phyloP scores from a whole-genome alignment of 2,888 invertebrate genomes.

The Alviniconcha strummeri region DNA sequence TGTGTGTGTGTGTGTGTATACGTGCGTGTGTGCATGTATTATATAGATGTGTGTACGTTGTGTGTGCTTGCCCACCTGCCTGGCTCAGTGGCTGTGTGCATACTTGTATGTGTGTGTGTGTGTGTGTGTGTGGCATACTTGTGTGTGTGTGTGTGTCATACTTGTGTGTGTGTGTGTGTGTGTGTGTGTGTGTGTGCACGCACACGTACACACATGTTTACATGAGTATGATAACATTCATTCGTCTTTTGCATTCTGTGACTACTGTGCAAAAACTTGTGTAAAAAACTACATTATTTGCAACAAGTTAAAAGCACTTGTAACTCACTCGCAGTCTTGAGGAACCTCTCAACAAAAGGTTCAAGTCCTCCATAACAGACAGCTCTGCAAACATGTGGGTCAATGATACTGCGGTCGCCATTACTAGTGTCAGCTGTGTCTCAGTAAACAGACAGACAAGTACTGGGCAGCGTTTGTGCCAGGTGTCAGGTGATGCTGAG shows the following conservation, averaged over 20 bases:
- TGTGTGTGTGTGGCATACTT: no score
- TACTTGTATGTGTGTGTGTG: no score
- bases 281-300: not conserved
- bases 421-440: not conserved
- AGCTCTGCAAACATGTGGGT: slow-evolving; percentile 56
- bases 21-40: not conserved
- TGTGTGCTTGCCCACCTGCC: no score
- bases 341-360: slow-evolving; percentile 52
- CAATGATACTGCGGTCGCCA: slow-evolving; percentile 37
- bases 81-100: no score
- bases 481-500: not conserved
- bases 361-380: slow-evolving; percentile 51
- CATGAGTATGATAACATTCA: not conserved
- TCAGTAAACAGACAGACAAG: not conserved
- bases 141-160: not conserved
- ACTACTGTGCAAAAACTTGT: not conserved
- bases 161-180: not conserved
- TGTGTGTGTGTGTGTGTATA: not conserved
- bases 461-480: no score
- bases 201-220: not conserved
- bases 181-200: not conserved
- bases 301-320: not conserved
- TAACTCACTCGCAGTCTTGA: slow-evolving; percentile 52
- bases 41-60: no score
- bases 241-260: not conserved